Evolutionary conservation across 2,113 vertebrate species (phyloP), one percentile per base, ranked within the genome.

Genomic region (Atrichornis clamosus): DNA sequence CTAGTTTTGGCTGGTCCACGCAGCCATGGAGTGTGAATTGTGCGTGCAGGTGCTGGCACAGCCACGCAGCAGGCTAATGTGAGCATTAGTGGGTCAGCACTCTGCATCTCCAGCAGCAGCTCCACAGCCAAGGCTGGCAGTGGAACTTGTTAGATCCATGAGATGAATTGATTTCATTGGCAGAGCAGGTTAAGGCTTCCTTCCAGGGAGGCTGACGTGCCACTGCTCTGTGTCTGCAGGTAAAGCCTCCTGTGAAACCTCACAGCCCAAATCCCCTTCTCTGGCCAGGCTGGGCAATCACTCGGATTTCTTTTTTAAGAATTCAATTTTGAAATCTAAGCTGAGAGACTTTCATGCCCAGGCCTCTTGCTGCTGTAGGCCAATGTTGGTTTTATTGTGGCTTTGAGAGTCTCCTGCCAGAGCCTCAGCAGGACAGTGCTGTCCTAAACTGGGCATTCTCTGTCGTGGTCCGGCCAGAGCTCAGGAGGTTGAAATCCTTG

Each of bases 141-240:
- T 56, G 32, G 41, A 20, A 17, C 79, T 88, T 65, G 80, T 58
- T 59, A 83, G 94, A 95, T 93, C 96, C 59, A 44, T 22, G 32
- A 85, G 94, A 96, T 95, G 90, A 95, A 93, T 93, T 95, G 67
- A 93, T 95, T 96, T 87, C 75, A 82, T 95, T 98, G 97, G 98
- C 97, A 95, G 37, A 44, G 26, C 22, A 56, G 70, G 75, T 10
- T 7, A 49, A 64, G 86, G 82, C 72, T 96, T 91, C 85, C 37
- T 92, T 97, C 95, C 84, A 87, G 90, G 28, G 89, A 96, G 95
- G 95, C 65, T 81, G 95, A 87, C 33, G 37, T 92, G 91, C 93
- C 78, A 53, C 79, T 78, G 10, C 63, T 35, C 35, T 64, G 89
- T 13, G 35, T 56, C 62, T 87, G 70, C 78, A 96, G 85, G 95